Evolutionary conservation across 2,888 invertebrate species (phyloP), one percentile per base, ranked within the genome.

Genomic region (Hirtodrosophila histrioides): DNA sequence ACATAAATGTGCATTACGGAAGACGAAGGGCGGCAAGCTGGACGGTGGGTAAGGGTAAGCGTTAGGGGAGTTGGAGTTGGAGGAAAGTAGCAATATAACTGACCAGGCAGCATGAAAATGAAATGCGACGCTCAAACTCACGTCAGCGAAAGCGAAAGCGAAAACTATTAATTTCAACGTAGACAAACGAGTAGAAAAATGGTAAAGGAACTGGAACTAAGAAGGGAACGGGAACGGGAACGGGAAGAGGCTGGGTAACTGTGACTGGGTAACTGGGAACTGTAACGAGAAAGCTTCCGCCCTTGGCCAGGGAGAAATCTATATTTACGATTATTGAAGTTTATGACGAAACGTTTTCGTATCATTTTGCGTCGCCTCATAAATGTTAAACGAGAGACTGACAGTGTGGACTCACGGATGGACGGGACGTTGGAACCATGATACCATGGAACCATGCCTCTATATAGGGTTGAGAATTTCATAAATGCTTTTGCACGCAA

Each of bases 261-360:
- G 46, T 17, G 17, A 17, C 17, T 17, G 36, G 12, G 17, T 29
- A 46, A 49, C 43, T 41, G 66, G 63, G 44, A 17, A 51, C 37
- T 49, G 57, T 56, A 63, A 63, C 57, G 35, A 55, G 41, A 17
- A 41, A 33, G 35, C 17, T 27, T 45, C 39, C 46, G 64, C 50
- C 60, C 75, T 58, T 72, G 75, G 61, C 57, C 61, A 71, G 68
- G 62, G 72, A 84, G 88, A 88, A 89, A 89, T 89, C 89, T 89
- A 89, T 89, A 89, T 89, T 89, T 89, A 89, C 89, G 89, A 89
- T 89, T 89, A 89, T 89, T 89, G 89, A 89, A 89, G 88, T 89
- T 89, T 89, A 89, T 89, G 89, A 89, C 86, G 86, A 82, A 86
- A 88, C 86, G 86, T 87, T 86, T 86, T 86, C 86, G 86, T 86